phyloP scores from a whole-genome alignment of 2,888 invertebrate species.

The Cataglyphis cursor region DNA sequence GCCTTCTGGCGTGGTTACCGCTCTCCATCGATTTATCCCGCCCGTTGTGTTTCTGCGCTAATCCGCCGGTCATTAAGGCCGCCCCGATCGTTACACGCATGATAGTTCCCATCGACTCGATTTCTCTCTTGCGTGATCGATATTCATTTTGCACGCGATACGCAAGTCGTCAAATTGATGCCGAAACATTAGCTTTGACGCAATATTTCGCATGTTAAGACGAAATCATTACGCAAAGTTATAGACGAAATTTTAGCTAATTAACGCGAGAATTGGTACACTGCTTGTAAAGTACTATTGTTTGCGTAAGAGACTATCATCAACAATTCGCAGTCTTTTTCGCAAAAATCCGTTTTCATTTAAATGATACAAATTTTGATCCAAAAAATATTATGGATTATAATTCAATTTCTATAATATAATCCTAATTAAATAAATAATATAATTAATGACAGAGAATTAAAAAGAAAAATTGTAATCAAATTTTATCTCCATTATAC shows the following conservation, averaged over 20 bases:
- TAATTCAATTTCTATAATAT: not conserved
- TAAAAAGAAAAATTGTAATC: conserved; percentile 3
- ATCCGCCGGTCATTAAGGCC: conserved; percentile 77
- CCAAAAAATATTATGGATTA: not conserved
- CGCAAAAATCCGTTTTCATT: not conserved
- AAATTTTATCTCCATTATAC: not conserved
- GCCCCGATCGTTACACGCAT: conserved; percentile 76
- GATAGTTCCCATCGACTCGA: conserved; percentile 68
- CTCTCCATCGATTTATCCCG: conserved; percentile 78
- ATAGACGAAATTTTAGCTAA: not conserved
- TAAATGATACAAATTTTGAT: not conserved
- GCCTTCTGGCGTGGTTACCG: conserved; percentile 70
- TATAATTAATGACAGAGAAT: not conserved
- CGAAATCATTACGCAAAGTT: conserved; percentile 1
- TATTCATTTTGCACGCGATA: conserved; percentile 70
- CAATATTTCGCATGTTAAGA: conserved; percentile 22
- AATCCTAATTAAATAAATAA: not conserved
- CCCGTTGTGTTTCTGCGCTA: conserved; percentile 70
- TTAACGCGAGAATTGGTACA: not conserved
- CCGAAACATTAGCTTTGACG: conserved; percentile 21
- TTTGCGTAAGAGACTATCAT: conserved; percentile 2
- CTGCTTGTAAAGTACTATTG: not conserved
- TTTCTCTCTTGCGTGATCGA: conserved; percentile 64
- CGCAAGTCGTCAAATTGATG: conserved; percentile 57
- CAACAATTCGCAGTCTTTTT: not conserved